Evolutionary conservation across 1,140 invertebrate genomes (phyloP), one percentile per base, ranked within the genome.

Genomic region (Cepaea nemoralis): DNA sequence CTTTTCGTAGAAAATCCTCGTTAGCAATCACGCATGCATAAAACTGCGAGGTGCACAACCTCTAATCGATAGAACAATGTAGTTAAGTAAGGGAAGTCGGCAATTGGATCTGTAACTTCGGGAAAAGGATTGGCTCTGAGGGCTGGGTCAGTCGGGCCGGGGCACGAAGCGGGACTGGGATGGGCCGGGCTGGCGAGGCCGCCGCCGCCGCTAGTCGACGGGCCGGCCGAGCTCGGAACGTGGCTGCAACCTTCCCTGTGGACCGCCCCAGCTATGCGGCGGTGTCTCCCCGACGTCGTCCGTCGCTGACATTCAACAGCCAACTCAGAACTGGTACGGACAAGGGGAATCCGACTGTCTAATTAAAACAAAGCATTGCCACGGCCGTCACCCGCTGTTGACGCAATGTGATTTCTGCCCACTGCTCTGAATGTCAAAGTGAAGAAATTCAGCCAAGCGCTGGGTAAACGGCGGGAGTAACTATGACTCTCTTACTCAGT

Each of bases 51-150:
- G 59, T 63, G 59, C 59, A 63, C 59, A 63, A 19, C 59, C 59
- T 63, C 59, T 63, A 63, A 27, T 63, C 59, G 59, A 63, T 63
- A 63, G 59, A 63, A 63, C 59, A 63, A 63, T 63, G 19, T 63
- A 63, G 59, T n/a, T 63, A 63, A 63, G 59, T 63, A 63, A 63
- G 27, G 59, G 59, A 63, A 63, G 59, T 63, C 59, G 59, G 59
- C 59, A 63, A 63, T 63, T 63, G 59, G 59, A 63, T 63, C 59
- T 27, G 16, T 63, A 31, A 63, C 59, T 63, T 63, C 59, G 59
- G 59, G 59, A 63, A 63, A 63, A 63, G 59, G 59, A 63, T 63
- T 63, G 59, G 59, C 59, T 63, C 59, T 63, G 59, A 63, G 59
- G 50, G 59, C 16, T 63, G 59, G 59, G 59, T 63, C 59, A 63